Evolutionary conservation across 2,113 vertebrate genomes (phyloP), one percentile per base, ranked within the genome.

Genomic region (Meriones unguiculatus): DNA sequence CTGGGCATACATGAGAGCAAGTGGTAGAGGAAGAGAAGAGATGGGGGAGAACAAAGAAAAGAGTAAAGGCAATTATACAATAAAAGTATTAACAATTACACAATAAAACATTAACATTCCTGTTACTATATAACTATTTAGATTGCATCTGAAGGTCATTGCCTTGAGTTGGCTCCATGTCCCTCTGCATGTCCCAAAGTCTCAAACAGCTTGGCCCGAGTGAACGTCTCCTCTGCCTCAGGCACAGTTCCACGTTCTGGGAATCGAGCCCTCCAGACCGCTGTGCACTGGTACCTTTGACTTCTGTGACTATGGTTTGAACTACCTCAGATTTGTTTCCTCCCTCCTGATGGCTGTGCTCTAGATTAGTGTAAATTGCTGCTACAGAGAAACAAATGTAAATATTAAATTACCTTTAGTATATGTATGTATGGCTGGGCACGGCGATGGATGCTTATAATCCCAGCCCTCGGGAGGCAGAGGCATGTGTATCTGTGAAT

Each of bases 21-120:
- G 22, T 24, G 35, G 28, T 0, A 54, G 64, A 69, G 14, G 18
- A 87, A 52, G 32, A 12, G 54, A 50, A 89, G 86, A 38, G 17
- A 88, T 30, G 22, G 62, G 76, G 67, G 65, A 95, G 32, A 96
- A 96, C 20, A 95, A 46, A 95, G 52, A 41, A 57, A 90, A 81
- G 70, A 86, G 24, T 95, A 91, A 94, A 80, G 13, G 35, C 57
- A 67, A 78, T 91, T 76, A 73, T 50, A 52, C 50, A 78, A 82
- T 89, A 62, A 2, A 25, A 50, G 46, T 46, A 57, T 57, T 57
- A 57, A 57, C 0, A 46, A 46, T 46, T 46, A 46, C 46, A 46
- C 46, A 72, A 72, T 72, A 20, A 72, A 70, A 59, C 91, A 46
- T 22, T 17, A 14, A 72, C 81, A 7, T 67, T 95, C 90, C 18